Conservation (phyloP, 2,888 invertebrate species). For the Drosophila barbarae region DNA sequence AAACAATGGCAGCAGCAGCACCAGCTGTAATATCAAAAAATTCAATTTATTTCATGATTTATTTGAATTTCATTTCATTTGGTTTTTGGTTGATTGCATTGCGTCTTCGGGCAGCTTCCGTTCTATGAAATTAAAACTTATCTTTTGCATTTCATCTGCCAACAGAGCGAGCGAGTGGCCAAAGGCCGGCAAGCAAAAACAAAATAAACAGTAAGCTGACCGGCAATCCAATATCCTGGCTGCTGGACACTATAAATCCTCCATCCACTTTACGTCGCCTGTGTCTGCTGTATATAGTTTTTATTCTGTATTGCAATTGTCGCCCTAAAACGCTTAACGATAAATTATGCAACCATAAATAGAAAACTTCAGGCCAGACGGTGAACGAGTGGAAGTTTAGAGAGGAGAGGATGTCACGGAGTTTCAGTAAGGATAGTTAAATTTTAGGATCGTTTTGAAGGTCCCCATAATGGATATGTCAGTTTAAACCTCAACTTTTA, state of each 20-base stretch:
- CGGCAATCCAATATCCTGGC: slow-evolving; percentile 66
- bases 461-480: not conserved
- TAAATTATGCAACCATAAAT: slow-evolving; percentile 72
- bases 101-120: slow-evolving; percentile 40
- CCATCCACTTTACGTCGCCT: slow-evolving; percentile 4
- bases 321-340: slow-evolving; percentile 67
- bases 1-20: slow-evolving; percentile 34
- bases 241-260: slow-evolving; percentile 57
- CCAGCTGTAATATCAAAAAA: slow-evolving; percentile 62
- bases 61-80: slow-evolving; percentile 64
- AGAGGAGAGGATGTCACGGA: slow-evolving; percentile 1
- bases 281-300: slow-evolving; percentile 54
- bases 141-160: slow-evolving; percentile 66
- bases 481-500: not conserved
- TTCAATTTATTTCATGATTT: slow-evolving; percentile 71
- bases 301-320: slow-evolving; percentile 64
- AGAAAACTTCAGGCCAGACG: slow-evolving; percentile 46
- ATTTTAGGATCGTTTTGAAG: not conserved
- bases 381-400: not conserved
- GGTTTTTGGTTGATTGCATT: slow-evolving; percentile 56
- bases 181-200: slow-evolving; percentile 5
- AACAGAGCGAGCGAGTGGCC: slow-evolving; percentile 1
- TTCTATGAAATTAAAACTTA: slow-evolving; percentile 64
- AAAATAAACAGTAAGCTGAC: slow-evolving; percentile 31
- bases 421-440: no score